Percentiles rank a stretch among this genome's conserved stretches.
Conservation (phyloP, 2,113 vertebrate genomes). For the Pelusios castaneus region DNA sequence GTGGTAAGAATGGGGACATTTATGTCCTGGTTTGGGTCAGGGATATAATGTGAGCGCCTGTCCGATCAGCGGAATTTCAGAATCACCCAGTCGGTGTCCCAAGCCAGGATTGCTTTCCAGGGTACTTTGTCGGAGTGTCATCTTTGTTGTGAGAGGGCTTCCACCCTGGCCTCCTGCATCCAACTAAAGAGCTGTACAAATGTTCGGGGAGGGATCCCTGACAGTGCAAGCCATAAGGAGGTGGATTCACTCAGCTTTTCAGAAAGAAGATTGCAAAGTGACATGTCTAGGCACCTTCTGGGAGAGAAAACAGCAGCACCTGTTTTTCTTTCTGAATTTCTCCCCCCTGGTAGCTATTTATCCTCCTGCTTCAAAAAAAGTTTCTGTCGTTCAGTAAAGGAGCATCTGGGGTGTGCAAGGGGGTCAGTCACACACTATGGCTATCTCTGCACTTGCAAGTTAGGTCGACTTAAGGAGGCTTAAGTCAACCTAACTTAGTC, state of each 20-base stretch:
- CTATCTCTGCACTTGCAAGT: too few relatives aligned
- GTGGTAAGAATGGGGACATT: constrained; percentile 75
- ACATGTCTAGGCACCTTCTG: too few relatives aligned
- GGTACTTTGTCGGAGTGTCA: neutral
- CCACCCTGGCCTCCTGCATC: neutral
- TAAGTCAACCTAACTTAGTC: too few relatives aligned
- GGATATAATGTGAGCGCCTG: neutral
- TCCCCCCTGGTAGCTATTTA: neutral
- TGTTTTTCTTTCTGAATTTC: neutral
- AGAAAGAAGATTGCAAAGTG: neutral
- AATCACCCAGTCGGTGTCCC: neutral
- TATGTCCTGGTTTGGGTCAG: fast-evolving
- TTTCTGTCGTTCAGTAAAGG: neutral
- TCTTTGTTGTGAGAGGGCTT: neutral
- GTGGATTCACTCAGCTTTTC: neutral
- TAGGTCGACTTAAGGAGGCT: too few relatives aligned
- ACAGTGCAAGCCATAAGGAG: neutral
- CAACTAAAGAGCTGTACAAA: neutral
- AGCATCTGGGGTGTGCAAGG: neutral
- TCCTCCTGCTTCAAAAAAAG: neutral
- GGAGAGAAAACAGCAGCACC: neutral
- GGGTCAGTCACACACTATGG: too few relatives aligned
- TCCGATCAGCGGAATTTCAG: neutral
- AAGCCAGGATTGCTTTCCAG: too few relatives aligned
- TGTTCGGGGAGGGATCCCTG: neutral